Base-by-base conservation (phyloP, 2,888 invertebrate species). In the Folsomia manolachei region DNA sequence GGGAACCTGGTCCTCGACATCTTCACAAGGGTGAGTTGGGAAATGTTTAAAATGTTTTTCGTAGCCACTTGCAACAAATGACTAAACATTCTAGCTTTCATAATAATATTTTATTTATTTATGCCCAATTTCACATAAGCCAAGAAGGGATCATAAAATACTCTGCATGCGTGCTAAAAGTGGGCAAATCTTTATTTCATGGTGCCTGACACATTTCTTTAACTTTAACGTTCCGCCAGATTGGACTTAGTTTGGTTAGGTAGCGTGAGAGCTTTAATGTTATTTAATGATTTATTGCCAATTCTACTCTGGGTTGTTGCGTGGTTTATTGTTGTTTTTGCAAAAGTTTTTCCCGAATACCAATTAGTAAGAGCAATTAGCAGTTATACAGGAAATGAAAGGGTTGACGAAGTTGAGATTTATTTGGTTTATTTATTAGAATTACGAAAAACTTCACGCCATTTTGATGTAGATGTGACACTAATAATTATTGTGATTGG, bases 1-100 rank as follows among this genome's bases (percentile, higher is more conserved):
- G 24, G 73, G 73, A 14, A 23, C 60, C 2, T 9, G 27, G 53
- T 39, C 72, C 0, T 21, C 71, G n/a, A n/a, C n/a, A 21, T 25
- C 60, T 1, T 14, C 69, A 0, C 9, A 62, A 26, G 63, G 63
- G 63, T 63, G 24, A 62, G 62, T 24, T 62, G 19, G 60, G 14
- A 39, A 39, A 39, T 39, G 7, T 39, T 39, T n/a, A 51, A 51
- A 51, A 51, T 51, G 51, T 51, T 9, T 18, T 51, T 51, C 18
- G 9, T 51, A 11, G 9, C 51, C 18, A 51, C 51, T 51, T 51
- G 51, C 9, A 11, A 11, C 51, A 9, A n/a, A n/a, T n/a, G 9
- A n/a, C 56, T 19, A 56, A 56, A 56, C 56, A n/a, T 56, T n/a
- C 56, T 56, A 14, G 39, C 39, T 39, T 39, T 14, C 39, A 39